Evolutionary conservation across 2,888 invertebrate species (phyloP).

Genomic region (Epirrhoe tristata): DNA sequence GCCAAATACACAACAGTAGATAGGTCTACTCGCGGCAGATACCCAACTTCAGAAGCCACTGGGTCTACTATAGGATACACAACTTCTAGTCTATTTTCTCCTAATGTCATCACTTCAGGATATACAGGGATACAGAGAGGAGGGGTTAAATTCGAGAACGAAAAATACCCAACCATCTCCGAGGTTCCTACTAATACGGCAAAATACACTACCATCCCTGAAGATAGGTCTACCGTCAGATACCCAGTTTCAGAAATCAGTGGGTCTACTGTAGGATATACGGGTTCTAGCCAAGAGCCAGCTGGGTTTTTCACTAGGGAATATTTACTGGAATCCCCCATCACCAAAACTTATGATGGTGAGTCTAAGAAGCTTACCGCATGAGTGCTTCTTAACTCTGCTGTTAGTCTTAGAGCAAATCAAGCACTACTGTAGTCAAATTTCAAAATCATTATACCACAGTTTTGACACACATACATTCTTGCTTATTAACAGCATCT

Average conservation of each 20-base stretch:
- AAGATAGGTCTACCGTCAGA: constrained; percentile 51
- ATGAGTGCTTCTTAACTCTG: constrained; percentile 25
- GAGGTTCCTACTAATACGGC: constrained; percentile 28
- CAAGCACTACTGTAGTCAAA: constrained; percentile 7
- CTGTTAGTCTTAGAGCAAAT: constrained; percentile 9
- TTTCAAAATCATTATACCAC: neutral
- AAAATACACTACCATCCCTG: constrained; percentile 33
- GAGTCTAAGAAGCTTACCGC: constrained; percentile 47
- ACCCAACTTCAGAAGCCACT: neutral
- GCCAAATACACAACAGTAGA: constrained; percentile 20
- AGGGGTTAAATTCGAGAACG: constrained; percentile 36
- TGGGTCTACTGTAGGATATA: constrained; percentile 64
- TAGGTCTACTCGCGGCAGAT: constrained; percentile 1
- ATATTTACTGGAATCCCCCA: constrained; percentile 77
- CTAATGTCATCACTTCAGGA: constrained; percentile 44
- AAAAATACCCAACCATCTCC: constrained; percentile 28
- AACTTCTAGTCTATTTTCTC: constrained; percentile 26
- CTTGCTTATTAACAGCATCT: constrained; percentile 11
- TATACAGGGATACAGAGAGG: constrained; percentile 47
- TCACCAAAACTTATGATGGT: constrained; percentile 79
- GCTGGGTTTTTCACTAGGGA: constrained; percentile 74
- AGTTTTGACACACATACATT: neutral
- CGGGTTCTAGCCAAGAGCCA: constrained; percentile 66
- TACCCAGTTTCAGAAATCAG: constrained; percentile 65
- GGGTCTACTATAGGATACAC: neutral